A percentile compares a stretch with the other conserved stretches of the same genome.
Conservation (phyloP, 2,797 vertebrate species). For the Paratrypauchen microcephalus region DNA sequence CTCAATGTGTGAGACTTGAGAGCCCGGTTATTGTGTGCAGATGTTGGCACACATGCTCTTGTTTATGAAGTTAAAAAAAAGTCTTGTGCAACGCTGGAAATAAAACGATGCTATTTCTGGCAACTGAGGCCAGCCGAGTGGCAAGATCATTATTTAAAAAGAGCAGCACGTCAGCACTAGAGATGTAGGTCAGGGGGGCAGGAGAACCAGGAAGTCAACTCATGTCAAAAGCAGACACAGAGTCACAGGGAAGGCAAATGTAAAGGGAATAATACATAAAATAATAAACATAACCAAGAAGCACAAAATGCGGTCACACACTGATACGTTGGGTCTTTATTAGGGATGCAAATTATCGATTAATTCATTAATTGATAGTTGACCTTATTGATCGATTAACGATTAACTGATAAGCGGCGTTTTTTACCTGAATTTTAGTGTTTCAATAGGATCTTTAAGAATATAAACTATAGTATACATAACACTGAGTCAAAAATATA, state of each 20-base stretch:
- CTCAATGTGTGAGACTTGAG: too few species aligned
- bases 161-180: slow-evolving; percentile 50
- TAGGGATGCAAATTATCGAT: too few species aligned
- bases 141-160: slow-evolving; percentile 53
- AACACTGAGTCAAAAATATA: too few species aligned
- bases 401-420: too few species aligned
- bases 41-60: slow-evolving; percentile 12
- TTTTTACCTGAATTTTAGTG: too few species aligned
- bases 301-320: neutral
- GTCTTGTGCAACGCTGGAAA: slow-evolving; percentile 47
- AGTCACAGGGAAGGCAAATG: neutral
- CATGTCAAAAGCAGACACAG: slow-evolving; percentile 26
- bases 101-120: slow-evolving; percentile 57
- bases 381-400: too few species aligned
- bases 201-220: slow-evolving; percentile 26
- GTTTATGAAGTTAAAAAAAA: slow-evolving; percentile 50
- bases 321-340: too few species aligned
- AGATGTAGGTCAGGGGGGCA: slow-evolving; percentile 48
- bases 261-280: neutral
- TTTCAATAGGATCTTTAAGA: too few species aligned
- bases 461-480: too few species aligned
- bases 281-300: neutral
- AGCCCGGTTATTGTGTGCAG: neutral
- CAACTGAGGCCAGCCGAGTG: slow-evolving; percentile 26
- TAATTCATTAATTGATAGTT: too few species aligned